A percentile compares a stretch with the other conserved stretches of the same genome.
Conservation (phyloP, 2,888 invertebrate species). For the Mimas tiliae region DNA sequence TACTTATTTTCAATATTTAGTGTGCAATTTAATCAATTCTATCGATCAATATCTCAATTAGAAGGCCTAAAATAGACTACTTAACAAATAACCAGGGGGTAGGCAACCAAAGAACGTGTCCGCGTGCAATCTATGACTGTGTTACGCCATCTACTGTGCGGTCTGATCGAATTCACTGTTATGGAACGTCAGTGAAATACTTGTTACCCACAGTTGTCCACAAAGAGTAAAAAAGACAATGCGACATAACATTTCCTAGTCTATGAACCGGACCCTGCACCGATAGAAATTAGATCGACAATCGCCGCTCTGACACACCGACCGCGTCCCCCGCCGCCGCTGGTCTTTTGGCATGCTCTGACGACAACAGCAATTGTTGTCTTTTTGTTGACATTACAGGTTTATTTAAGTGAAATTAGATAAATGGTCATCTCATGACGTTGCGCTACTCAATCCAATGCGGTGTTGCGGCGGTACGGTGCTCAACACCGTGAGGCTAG, state of each 20-base stretch:
- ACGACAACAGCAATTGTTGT: conserved; percentile 63
- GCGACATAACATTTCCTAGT: conserved; percentile 38
- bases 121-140: conserved; percentile 48
- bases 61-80: neutral
- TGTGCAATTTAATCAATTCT: neutral
- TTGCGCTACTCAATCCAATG: conserved; percentile 74
- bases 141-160: conserved; percentile 66
- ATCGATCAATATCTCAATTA: neutral
- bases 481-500: conserved; percentile 52
- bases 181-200: conserved; percentile 72
- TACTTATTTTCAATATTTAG: too few species aligned
- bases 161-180: conserved; percentile 64
- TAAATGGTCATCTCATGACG: conserved; percentile 81
- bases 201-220: conserved; percentile 60
- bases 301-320: conserved; percentile 38
- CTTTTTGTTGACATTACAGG: conserved; percentile 81
- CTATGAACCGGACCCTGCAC: conserved; percentile 52
- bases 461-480: conserved; percentile 61
- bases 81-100: neutral
- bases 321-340: conserved; percentile 32
- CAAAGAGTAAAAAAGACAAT: conserved; percentile 53
- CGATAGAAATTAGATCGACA: conserved; percentile 52
- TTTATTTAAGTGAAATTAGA: conserved; percentile 84
- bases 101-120: conserved; percentile 20
- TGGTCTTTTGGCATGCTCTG: conserved; percentile 57